phyloP scores from a whole-genome alignment of 2,888 invertebrate genomes.

The Axea sp. region DNA sequence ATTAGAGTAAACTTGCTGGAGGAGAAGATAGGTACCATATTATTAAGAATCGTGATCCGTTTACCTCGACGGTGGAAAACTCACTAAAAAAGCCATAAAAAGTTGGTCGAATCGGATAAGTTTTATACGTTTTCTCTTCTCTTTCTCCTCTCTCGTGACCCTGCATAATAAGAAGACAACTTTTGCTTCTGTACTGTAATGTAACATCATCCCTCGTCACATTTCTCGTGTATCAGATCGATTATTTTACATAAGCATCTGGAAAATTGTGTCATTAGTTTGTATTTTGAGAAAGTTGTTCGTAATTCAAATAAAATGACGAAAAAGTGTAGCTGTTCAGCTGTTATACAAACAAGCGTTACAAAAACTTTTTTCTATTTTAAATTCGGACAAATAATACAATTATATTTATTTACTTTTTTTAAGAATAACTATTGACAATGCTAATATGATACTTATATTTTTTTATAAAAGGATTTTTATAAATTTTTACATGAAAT shows the following conservation, averaged over 20 bases:
- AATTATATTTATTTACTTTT: too few species aligned
- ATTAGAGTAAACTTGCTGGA: slow-evolving; percentile 28
- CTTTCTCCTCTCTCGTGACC: background rate
- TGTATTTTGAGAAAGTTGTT: background rate
- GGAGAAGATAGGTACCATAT: slow-evolving; percentile 46
- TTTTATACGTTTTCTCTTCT: slow-evolving; percentile 69
- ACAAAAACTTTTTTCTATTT: too few species aligned
- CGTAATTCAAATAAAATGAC: slow-evolving; percentile 3
- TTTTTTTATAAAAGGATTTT: too few species aligned
- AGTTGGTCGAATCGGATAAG: slow-evolving; percentile 70
- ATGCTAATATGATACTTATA: too few species aligned
- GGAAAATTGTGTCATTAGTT: slow-evolving; percentile 14
- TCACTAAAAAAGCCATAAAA: slow-evolving; percentile 68
- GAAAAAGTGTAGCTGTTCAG: slow-evolving; percentile 14
- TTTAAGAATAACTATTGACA: too few species aligned
- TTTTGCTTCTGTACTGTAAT: slow-evolving; percentile 7
- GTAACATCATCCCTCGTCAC: background rate
- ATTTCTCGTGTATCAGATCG: slow-evolving; percentile 18
- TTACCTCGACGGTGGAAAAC: slow-evolving; percentile 63
- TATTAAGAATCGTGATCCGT: slow-evolving; percentile 68
- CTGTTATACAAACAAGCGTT: too few species aligned
- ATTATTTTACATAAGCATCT: slow-evolving; percentile 26
- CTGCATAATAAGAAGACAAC: slow-evolving; percentile 15
- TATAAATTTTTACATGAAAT: too few species aligned
- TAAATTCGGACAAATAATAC: too few species aligned